phyloP scores from a whole-genome alignment of 2,797 vertebrate genomes.

The Xiphorhynchus erythropygius region DNA sequence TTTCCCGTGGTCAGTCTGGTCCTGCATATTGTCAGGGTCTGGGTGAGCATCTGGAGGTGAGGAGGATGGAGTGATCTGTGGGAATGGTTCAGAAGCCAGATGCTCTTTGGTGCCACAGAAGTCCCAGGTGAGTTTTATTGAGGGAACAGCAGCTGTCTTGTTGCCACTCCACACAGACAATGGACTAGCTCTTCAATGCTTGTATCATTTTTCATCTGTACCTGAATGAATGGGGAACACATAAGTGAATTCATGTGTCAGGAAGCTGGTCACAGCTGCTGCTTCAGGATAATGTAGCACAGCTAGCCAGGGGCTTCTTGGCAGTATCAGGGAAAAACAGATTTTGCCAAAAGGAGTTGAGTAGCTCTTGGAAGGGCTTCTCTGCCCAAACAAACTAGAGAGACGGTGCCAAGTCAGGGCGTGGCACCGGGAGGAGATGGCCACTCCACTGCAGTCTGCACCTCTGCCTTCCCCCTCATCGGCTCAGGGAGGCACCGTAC shows the following conservation, averaged over 20 bases:
- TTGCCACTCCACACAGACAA: not conserved
- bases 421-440: not conserved
- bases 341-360: not conserved
- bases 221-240: not conserved
- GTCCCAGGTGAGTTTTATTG: not conserved
- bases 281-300: not conserved
- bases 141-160: not conserved
- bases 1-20: accelerated
- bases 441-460: not conserved
- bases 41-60: not conserved
- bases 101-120: not conserved
- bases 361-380: not conserved
- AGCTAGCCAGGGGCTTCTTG: not conserved
- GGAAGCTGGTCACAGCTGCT: not conserved
- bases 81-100: not conserved
- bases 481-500: accelerated
- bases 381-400: not conserved
- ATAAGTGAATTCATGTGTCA: accelerated
- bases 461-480: accelerated
- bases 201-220: not conserved
- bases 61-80: not conserved
- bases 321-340: not conserved
- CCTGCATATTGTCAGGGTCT: not conserved
- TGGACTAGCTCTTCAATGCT: not conserved
- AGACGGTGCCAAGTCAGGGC: not conserved